Base-by-base conservation (phyloP, 2,113 vertebrate species). In the Phalacrocorax carbo region DNA sequence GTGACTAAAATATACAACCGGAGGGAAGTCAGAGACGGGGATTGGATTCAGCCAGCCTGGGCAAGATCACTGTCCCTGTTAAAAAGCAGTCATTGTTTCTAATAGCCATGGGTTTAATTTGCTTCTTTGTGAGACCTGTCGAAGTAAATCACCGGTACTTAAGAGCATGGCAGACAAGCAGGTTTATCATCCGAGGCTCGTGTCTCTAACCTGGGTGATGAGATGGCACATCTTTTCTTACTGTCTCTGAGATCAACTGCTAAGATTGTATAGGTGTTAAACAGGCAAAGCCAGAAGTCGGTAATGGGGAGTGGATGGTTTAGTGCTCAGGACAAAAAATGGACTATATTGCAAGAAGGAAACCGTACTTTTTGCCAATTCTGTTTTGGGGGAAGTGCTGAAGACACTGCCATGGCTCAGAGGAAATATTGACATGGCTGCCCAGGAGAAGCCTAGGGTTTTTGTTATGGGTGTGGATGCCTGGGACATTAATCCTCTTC, bases 1-100 rank as follows among this genome's bases (percentile, higher is more conserved):
- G 49, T 26, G 68, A 66, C 72, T 78, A 22, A 23, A 13, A 4
- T 42, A 12, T 13, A 12, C 44, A 84, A 17, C 86, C 60, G 32
- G 58, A 80, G 66, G 40, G 79, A 80, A 83, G 49, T 48, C 3
- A 51, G 65, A 64, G 60, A 57, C 48, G 30, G 21, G 21, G 65
- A 82, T 42, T 54, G 57, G 69, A 46, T 84, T 92, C 86, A 84
- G 77, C n/a, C 77, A 85, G 36, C 42, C 57, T 76, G 61, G 49
- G 78, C 52, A 80, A 72, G 91, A 82, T 90, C 46, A 73, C 48
- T 71, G 71, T 86, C 42, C 73, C 58, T 72, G 11, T 90, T 94
- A 84, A 91, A 90, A 84, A 87, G 61, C 77, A 91, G 34, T 65
- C 73, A 38, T 94, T 94, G 77, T 89, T 94, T 92, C 65, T 88